Evolutionary conservation across 1,140 invertebrate genomes (phyloP).

Genomic region (Aphaenogaster rudis): DNA sequence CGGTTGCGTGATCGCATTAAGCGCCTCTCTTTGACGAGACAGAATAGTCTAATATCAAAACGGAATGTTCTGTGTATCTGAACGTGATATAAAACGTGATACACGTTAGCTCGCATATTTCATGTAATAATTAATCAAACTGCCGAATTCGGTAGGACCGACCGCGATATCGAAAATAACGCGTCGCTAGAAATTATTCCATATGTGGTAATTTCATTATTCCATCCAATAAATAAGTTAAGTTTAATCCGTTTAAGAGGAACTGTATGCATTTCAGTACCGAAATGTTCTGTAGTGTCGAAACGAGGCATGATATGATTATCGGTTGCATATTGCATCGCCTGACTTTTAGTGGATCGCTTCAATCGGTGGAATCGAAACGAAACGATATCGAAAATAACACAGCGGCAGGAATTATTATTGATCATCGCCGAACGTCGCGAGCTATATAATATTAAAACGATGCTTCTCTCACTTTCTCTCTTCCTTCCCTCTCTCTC

Average conservation of each 20-base stretch:
- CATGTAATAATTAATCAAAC: not conserved
- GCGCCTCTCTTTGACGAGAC: not conserved
- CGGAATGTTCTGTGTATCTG: not conserved
- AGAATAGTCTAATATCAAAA: not conserved
- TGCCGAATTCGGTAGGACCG: not conserved
- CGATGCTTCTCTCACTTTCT: not conserved
- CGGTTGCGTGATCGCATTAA: not conserved
- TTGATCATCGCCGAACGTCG: not conserved
- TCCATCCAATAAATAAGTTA: constrained; percentile 9
- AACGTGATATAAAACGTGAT: not conserved
- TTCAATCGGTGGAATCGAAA: constrained; percentile 21
- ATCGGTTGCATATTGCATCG: constrained; percentile 50
- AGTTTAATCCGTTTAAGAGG: constrained; percentile 34
- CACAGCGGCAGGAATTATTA: constrained; percentile 35
- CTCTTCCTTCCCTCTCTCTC: not conserved
- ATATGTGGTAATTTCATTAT: constrained; percentile 14
- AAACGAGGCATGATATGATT: constrained; percentile 33
- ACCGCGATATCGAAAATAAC: constrained; percentile 32
- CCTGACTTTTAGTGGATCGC: constrained; percentile 26
- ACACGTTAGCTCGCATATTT: not conserved
- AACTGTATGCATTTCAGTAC: not conserved
- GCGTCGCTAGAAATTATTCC: not conserved
- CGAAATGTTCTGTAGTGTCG: constrained; percentile 29
- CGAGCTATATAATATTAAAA: constrained; percentile 23
- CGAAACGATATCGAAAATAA: constrained; percentile 35